A percentile compares a stretch with the other conserved stretches of the same genome.
Evolutionary conservation across 2,113 vertebrate genomes (phyloP).

Genomic region (Oreochromis tanganicae): DNA sequence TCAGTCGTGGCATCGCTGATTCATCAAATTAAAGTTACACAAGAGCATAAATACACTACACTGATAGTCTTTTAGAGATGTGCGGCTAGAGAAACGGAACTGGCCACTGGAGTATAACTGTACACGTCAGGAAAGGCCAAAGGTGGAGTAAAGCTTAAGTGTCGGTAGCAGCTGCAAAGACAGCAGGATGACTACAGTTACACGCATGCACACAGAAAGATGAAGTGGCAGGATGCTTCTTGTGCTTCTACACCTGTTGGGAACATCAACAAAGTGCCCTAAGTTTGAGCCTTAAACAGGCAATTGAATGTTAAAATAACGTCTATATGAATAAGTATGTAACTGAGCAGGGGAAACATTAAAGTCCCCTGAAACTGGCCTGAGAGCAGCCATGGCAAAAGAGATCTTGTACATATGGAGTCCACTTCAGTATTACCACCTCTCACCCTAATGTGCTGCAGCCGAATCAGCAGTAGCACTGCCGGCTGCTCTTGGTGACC

Average conservation of each 20-base stretch:
- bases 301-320: background rate
- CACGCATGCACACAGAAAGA: constrained; percentile 19
- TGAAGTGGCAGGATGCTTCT: background rate
- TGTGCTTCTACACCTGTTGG: constrained; percentile 34
- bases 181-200: background rate
- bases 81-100: background rate
- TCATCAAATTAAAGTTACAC: background rate
- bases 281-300: background rate
- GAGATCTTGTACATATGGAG: background rate
- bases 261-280: background rate
- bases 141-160: constrained; percentile 17
- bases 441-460: background rate
- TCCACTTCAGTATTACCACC: background rate
- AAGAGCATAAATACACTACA: background rate
- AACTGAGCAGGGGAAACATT: background rate
- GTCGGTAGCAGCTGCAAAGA: background rate
- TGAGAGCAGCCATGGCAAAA: background rate
- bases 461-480: constrained; percentile 84
- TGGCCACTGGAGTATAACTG: background rate
- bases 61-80: background rate
- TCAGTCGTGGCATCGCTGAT: background rate
- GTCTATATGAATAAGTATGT: background rate
- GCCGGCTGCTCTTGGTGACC: constrained; percentile 86
- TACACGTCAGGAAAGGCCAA: constrained; percentile 13
- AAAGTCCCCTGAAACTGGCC: background rate